Evolutionary conservation across 2,113 vertebrate genomes (phyloP).

Genomic region (Theristicus caerulescens): DNA sequence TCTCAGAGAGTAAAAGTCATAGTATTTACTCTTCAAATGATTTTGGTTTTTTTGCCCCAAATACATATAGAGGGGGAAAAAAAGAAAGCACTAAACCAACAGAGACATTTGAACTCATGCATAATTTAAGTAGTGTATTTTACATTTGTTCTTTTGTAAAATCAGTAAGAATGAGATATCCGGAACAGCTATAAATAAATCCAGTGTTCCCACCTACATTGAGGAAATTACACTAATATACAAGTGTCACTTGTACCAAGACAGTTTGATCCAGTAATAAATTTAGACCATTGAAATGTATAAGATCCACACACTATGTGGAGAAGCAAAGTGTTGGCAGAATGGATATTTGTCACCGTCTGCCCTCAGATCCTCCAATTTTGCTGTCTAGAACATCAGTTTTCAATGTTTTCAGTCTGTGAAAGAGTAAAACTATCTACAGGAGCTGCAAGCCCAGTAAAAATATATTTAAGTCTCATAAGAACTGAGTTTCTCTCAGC

Average conservation of each 20-base stretch:
- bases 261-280: neutral
- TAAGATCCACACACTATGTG: neutral
- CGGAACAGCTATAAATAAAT: neutral
- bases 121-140: neutral
- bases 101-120: neutral
- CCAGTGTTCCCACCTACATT: neutral
- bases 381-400: neutral
- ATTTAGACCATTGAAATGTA: neutral
- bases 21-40: neutral
- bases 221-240: neutral
- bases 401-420: neutral
- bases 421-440: neutral
- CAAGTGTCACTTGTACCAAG: neutral
- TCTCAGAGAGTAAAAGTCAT: neutral
- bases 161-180: neutral
- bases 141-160: neutral
- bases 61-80: neutral
- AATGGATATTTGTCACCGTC: neutral
- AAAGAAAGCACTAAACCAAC: neutral
- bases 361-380: neutral
- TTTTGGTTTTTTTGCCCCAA: neutral
- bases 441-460: neutral
- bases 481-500: neutral
- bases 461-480: neutral
- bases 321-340: neutral